Percentiles rank a stretch among this genome's conserved stretches.
These are phyloP conservation scores for Gambusia holbrooki DNA, from an alignment of 2,113 vertebrate species.

Conservation along the genomic window DNA sequence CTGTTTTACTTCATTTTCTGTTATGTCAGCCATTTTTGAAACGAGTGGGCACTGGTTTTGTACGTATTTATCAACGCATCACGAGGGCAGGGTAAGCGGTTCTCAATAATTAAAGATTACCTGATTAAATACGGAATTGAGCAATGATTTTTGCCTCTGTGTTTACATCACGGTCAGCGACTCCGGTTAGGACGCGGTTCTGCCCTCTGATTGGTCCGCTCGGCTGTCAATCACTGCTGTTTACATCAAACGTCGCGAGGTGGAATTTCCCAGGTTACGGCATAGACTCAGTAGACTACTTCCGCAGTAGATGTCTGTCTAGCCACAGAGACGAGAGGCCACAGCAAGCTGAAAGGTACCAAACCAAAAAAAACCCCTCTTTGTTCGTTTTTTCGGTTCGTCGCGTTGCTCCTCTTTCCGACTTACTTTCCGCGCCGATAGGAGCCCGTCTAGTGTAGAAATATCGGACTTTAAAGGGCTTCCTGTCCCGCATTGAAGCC, in stretches of 20 bases:
- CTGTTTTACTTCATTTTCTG: not conserved
- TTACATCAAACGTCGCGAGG: constrained; percentile 78
- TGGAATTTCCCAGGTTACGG: constrained; percentile 85
- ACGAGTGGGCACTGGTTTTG: not conserved
- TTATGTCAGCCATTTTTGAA: not conserved
- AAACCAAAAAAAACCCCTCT: constrained; percentile 42
- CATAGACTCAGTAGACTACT: constrained; percentile 77
- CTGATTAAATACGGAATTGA: not conserved
- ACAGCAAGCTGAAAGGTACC: constrained; percentile 72
- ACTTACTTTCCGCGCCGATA: constrained; percentile 10
- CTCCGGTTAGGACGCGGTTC: not conserved
- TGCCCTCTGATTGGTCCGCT: constrained; percentile 58
- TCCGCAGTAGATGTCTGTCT: constrained; percentile 77
- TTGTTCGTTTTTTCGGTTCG: constrained; percentile 37
- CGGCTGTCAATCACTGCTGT: constrained; percentile 72
- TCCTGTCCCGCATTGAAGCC: constrained; percentile 60
- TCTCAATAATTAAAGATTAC: not conserved
- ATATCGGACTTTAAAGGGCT: constrained; percentile 16
- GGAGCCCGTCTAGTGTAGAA: constrained; percentile 5
- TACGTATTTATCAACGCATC: not conserved
- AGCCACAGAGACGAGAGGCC: constrained; percentile 69
- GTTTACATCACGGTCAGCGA: constrained; percentile 58
- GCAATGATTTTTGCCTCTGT: constrained; percentile 6
- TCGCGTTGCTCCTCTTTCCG: constrained; percentile 21
- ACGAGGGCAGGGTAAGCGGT: too few species aligned